These are phyloP conservation scores for Eulemur macaco DNA, from an alignment of 2,113 vertebrate genomes.

Conservation along the genomic window DNA sequence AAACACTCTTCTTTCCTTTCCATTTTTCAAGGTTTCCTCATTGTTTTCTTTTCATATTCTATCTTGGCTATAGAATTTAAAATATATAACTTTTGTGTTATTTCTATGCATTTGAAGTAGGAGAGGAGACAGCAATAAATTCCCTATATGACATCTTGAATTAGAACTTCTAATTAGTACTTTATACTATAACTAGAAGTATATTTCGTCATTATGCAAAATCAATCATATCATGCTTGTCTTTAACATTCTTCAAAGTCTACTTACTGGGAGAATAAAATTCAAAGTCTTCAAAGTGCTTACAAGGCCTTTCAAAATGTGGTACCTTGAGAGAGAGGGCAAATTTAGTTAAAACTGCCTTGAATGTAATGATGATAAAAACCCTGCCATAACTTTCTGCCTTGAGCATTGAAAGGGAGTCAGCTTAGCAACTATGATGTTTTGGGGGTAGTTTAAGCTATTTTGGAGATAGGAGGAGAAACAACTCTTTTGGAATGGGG, in stretches of 20 bases:
- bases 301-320: not conserved
- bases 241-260: slow-evolving; percentile 7
- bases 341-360: not conserved
- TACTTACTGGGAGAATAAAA: not conserved
- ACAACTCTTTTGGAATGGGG: not conserved
- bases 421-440: not conserved
- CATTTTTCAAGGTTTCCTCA: not conserved
- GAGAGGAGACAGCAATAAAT: not conserved
- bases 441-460: not conserved
- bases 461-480: not conserved
- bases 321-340: not conserved
- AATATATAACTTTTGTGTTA: not conserved
- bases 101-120: slow-evolving; percentile 23
- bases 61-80: not conserved
- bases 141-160: not conserved
- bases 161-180: not conserved
- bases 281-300: not conserved
- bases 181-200: slow-evolving; percentile 1
- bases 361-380: not conserved
- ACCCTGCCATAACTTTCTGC: not conserved
- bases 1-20: not conserved
- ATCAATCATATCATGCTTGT: not conserved
- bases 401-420: not conserved
- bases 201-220: slow-evolving; percentile 30
- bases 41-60: not conserved